phyloP scores from a whole-genome alignment of 1,140 invertebrate species.

The Drosophila repletoides region DNA sequence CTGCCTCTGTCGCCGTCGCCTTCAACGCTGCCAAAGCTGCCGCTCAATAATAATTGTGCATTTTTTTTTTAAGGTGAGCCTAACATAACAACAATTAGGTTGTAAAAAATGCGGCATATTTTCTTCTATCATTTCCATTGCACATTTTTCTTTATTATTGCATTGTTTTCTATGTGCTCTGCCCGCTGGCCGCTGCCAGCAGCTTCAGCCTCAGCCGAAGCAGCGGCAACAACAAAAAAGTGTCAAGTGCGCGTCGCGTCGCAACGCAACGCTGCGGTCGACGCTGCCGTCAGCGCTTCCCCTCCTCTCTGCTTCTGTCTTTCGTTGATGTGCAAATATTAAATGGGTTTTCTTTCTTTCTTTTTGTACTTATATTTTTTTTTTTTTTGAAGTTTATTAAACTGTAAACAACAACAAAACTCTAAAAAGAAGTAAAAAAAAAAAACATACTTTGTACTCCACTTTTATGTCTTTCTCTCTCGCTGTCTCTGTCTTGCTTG shows the following conservation, averaged over 20 bases:
- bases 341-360: slow-evolving; percentile 27
- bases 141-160: slow-evolving; percentile 25
- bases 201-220: background rate
- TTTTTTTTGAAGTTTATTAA: slow-evolving; percentile 32
- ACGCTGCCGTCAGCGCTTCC: background rate
- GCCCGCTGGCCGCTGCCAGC: slow-evolving; percentile 1
- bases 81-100: slow-evolving; percentile 24
- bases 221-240: slow-evolving; percentile 38
- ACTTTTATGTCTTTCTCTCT: slow-evolving; percentile 10
- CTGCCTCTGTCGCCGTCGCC: background rate
- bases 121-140: slow-evolving; percentile 30
- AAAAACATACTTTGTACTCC: slow-evolving; percentile 1
- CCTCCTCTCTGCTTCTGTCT: slow-evolving; percentile 2
- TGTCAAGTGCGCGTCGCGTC: slow-evolving; percentile 44
- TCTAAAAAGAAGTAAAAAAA: background rate
- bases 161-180: slow-evolving; percentile 39
- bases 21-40: slow-evolving; percentile 7
- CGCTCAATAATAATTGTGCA: slow-evolving; percentile 55
- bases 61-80: slow-evolving; percentile 58
- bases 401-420: slow-evolving; percentile 42
- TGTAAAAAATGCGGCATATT: slow-evolving; percentile 49
- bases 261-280: background rate
- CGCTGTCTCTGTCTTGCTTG: background rate
- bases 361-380: slow-evolving; percentile 3
- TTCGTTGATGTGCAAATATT: slow-evolving; percentile 36